Percentiles rank a stretch among this genome's conserved stretches.
phyloP scores from a whole-genome alignment of 2,888 invertebrate species.

The Ecdyonurus torrentis region DNA sequence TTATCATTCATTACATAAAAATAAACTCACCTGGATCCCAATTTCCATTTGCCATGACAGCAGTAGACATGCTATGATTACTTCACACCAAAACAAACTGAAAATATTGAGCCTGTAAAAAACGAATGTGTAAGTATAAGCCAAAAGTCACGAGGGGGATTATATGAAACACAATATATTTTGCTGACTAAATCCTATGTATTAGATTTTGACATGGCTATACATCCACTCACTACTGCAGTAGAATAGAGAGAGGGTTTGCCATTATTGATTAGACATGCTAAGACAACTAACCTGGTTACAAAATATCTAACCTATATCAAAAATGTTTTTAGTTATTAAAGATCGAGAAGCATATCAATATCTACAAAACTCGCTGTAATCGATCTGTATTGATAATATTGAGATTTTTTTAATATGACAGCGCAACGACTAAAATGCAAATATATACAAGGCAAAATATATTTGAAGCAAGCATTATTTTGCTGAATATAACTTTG shows the following conservation, averaged over 20 bases:
- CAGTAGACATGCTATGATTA: neutral
- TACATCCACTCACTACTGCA: too few relatives aligned
- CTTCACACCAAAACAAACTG: neutral
- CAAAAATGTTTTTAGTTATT: neutral
- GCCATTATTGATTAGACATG: neutral
- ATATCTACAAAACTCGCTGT: neutral
- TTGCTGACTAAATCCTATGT: too few relatives aligned
- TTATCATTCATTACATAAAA: too few relatives aligned
- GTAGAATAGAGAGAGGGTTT: neutral
- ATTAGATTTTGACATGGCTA: too few relatives aligned
- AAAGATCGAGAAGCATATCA: neutral
- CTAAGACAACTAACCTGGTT: neutral
- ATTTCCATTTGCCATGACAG: conserved; percentile 39
- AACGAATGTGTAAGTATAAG: neutral
- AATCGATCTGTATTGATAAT: neutral
- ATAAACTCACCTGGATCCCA: conserved; percentile 41
- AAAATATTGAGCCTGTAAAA: neutral
- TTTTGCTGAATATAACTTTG: too few relatives aligned
- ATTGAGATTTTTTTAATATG: neutral
- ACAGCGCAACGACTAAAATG: neutral
- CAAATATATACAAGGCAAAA: neutral
- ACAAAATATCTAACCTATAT: neutral
- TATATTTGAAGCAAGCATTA: neutral
- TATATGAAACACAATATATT: too few relatives aligned
- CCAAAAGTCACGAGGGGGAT: too few relatives aligned